phyloP scores from a whole-genome alignment of 2,797 vertebrate species.

The Liasis olivaceus region DNA sequence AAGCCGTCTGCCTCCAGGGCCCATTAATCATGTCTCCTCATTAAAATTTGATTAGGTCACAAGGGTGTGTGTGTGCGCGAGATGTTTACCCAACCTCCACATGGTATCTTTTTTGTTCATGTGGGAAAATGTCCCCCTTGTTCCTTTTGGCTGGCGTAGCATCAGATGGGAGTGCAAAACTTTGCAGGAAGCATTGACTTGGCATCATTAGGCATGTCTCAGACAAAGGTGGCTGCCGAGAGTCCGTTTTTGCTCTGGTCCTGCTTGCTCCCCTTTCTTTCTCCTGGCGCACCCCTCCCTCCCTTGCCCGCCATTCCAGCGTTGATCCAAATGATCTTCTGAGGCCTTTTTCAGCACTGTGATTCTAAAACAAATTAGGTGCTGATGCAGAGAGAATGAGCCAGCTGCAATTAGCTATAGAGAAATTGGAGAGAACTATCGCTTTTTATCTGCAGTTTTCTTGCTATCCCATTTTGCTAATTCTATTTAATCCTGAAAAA shows the following conservation, averaged over 20 bases:
- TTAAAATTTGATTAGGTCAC: constrained; percentile 21
- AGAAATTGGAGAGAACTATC: not conserved
- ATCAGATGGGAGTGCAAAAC: not conserved
- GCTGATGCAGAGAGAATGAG: not conserved
- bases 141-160: not conserved
- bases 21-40: not conserved
- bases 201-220: not conserved
- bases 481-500: not conserved
- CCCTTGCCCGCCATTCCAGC: not conserved
- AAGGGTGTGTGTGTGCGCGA: no score
- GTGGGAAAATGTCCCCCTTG: not conserved
- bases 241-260: not conserved
- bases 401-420: not conserved
- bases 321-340: not conserved
- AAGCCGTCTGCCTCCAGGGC: not conserved
- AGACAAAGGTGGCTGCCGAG: not conserved
- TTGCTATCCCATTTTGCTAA: not conserved
- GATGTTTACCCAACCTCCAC: not conserved
- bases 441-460: not conserved
- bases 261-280: not conserved
- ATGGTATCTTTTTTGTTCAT: not conserved
- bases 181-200: not conserved
- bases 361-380: not conserved
- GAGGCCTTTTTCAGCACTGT: not conserved
- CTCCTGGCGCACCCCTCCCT: not conserved